A percentile compares a stretch with the other conserved stretches of the same genome.
These are phyloP conservation scores for Eleutherodactylus coqui DNA, from an alignment of 2,797 vertebrate species.

Conservation along the genomic window DNA sequence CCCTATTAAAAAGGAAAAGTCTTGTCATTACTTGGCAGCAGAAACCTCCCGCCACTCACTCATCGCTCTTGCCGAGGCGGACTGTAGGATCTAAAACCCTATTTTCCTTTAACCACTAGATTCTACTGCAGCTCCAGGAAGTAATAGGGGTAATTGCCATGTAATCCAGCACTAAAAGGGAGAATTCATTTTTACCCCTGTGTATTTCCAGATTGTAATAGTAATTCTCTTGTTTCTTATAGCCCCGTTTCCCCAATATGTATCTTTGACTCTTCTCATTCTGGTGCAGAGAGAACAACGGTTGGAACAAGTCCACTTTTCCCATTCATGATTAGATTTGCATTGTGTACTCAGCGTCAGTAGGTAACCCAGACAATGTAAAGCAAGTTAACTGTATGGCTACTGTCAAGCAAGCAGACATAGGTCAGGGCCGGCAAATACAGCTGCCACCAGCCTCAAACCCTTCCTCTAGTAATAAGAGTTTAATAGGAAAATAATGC, in stretches of 20 bases:
- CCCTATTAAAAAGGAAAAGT: too few species aligned
- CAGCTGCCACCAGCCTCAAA: slow-evolving; percentile 45
- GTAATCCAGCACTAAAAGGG: too few species aligned
- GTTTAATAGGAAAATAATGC: slow-evolving; percentile 19
- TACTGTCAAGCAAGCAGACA: fast-evolving
- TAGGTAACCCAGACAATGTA: neutral
- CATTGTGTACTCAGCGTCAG: neutral
- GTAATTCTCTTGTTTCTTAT: too few species aligned
- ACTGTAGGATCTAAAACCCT: too few species aligned
- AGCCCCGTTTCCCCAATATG: neutral
- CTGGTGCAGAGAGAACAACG: neutral
- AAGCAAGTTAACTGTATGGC: neutral
- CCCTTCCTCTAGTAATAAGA: slow-evolving; percentile 14
- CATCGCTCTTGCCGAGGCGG: too few species aligned
- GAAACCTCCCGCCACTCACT: too few species aligned
- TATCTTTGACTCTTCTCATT: neutral
- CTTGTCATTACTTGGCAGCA: too few species aligned
- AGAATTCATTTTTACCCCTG: too few species aligned
- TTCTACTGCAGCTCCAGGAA: too few species aligned
- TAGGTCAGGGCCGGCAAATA: slow-evolving; percentile 63
- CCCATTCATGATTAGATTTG: neutral
- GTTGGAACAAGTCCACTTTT: neutral
- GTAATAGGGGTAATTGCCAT: too few species aligned
- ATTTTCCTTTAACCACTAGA: too few species aligned
- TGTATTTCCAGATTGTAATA: too few species aligned